Conservation (phyloP, 2,888 invertebrate species). For the Busseola fusca region DNA sequence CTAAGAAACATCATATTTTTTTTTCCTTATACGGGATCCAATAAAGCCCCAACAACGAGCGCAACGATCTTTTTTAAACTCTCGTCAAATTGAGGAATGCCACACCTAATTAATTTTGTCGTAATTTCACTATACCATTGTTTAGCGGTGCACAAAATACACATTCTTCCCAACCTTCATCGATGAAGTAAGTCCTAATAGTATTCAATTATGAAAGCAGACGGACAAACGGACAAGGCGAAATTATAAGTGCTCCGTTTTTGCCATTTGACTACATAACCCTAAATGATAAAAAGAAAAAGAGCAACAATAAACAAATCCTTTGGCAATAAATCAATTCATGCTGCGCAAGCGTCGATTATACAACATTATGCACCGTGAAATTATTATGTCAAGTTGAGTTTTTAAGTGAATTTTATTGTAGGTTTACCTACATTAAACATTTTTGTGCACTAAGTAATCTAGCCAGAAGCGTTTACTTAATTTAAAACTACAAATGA, state of each 20-base stretch:
- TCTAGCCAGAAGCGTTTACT: too few species aligned
- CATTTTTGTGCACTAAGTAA: not conserved
- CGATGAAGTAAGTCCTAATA: not conserved
- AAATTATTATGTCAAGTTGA: constrained; percentile 31
- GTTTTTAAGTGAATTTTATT: constrained; percentile 3
- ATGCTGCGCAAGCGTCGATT: constrained; percentile 41
- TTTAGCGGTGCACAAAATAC: not conserved
- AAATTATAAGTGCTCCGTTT: not conserved
- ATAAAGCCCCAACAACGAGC: too few species aligned
- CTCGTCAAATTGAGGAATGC: too few species aligned
- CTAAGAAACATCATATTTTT: not conserved
- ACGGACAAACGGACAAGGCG: not conserved
- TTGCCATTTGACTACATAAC: not conserved
- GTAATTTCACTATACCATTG: not conserved
- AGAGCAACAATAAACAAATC: constrained; percentile 11
- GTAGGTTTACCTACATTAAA: not conserved
- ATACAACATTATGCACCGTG: constrained; percentile 31
- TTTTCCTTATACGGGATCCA: too few species aligned
- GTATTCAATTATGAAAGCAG: too few species aligned
- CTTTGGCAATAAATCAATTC: constrained; percentile 44
- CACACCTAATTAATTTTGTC: not conserved
- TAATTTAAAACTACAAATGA: not conserved
- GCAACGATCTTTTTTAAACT: not conserved
- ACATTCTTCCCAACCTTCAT: not conserved
- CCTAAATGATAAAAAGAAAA: constrained; percentile 3